These are phyloP conservation scores for Oncorhynchus nerka DNA, from an alignment of 2,113 vertebrate genomes.

Conservation along the genomic window DNA sequence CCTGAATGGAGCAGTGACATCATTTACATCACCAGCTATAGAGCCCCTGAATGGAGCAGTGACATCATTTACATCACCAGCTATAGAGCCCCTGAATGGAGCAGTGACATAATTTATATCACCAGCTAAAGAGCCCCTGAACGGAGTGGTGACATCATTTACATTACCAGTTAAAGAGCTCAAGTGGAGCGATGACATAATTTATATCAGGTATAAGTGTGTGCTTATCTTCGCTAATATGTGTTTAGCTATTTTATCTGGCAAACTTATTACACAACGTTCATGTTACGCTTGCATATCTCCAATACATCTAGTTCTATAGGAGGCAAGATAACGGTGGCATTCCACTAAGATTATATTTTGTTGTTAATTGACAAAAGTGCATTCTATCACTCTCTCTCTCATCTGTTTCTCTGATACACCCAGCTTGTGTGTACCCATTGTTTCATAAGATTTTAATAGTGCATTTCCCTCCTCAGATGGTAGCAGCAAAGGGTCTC, in stretches of 20 bases:
- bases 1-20: too few relatives aligned
- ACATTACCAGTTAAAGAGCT: too few relatives aligned
- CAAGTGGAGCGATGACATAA: too few relatives aligned
- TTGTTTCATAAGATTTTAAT: neutral
- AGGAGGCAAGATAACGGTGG: constrained; percentile 16
- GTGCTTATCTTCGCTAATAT: constrained; percentile 22
- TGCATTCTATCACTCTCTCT: constrained; percentile 3
- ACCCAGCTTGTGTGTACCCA: constrained; percentile 2
- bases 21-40: too few relatives aligned
- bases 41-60: too few relatives aligned
- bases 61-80: too few relatives aligned
- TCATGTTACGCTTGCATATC: constrained; percentile 16
- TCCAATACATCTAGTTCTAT: constrained; percentile 19
- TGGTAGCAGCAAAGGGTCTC: neutral
- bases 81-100: too few relatives aligned
- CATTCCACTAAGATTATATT: constrained; percentile 1
- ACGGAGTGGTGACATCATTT: too few relatives aligned
- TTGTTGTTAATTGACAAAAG: constrained; percentile 28
- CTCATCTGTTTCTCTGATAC: constrained; percentile 10
- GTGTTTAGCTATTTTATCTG: constrained; percentile 22
- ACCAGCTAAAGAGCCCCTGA: too few relatives aligned
- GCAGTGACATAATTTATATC: too few relatives aligned
- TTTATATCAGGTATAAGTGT: neutral
- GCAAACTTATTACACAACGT: constrained; percentile 1
- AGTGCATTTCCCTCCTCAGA: neutral